Evolutionary conservation across 1,140 invertebrate genomes (phyloP), one percentile per base, ranked within the genome.

Genomic region (Platyscapa corneri): DNA sequence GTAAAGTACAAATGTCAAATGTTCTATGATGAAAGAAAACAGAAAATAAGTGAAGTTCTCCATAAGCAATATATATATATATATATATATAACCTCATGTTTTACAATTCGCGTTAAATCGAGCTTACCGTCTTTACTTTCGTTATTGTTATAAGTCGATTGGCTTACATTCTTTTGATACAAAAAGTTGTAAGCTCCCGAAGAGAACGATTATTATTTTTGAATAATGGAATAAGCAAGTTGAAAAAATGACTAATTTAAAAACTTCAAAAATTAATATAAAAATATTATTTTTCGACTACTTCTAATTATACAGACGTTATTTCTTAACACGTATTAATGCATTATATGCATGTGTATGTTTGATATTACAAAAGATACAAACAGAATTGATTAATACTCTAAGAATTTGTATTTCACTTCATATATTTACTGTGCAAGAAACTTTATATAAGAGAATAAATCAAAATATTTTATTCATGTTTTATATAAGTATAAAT

Each of bases 101-200:
- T 81, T 75, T 74, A 56, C 70, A 82, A 49, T 20, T 20, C 49
- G n/a, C 53, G 37, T 14, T 16, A 46, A 30, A 7, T 75, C 82
- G 37, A 76, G 72, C 23, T 30, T 60, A n/a, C 42, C 77, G 74
- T 74, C 37, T 46, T 42, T 30, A 32, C 23, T 80, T 37, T 75
- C 37, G 49, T 84, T 60, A 80, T 74, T 78, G 42, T 70, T 72
- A 84, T 42, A 6, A 86, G 53, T 87, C 34, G n/a, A 82, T 85
- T 85, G 77, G 77, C 74, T 85, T 82, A 53, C 77, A 86, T 88
- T 89, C 87, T 88, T 88, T 90, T 89, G 85, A 88, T 89, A 89
- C 75, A 86, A 53, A 46, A 32, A 80, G 76, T 23, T 20, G 60
- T 34, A 37, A 23, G 65, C 56, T 85, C 70, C 49, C 60, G n/a